Percentiles rank a stretch among this genome's conserved stretches.
These are phyloP conservation scores for Pseudomyrmex cubaensis DNA, from an alignment of 1,140 invertebrate genomes.

Conservation along the genomic window DNA sequence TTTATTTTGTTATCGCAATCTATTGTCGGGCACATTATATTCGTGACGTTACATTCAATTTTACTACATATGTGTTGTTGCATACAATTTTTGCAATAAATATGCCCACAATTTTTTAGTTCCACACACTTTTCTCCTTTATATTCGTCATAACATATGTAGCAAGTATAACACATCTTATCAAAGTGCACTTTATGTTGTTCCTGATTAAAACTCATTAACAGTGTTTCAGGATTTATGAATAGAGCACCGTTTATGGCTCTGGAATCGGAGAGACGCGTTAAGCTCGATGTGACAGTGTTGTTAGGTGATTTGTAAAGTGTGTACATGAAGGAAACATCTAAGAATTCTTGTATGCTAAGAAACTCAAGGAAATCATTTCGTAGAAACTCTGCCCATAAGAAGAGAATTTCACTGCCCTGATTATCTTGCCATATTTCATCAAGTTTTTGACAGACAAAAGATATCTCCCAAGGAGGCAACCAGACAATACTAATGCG, in stretches of 20 bases:
- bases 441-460: conserved; percentile 77
- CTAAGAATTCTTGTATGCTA: conserved; percentile 55
- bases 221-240: conserved; percentile 54
- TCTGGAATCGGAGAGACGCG: conserved; percentile 52
- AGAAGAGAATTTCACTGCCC: conserved; percentile 84
- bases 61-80: conserved; percentile 48
- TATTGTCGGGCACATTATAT: conserved; percentile 62
- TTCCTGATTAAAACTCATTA: conserved; percentile 47
- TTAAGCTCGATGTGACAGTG: conserved; percentile 29
- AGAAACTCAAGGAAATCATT: conserved; percentile 83
- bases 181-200: conserved; percentile 51
- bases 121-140: conserved; percentile 60
- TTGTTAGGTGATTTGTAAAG: conserved; percentile 15
- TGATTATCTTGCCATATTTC: conserved; percentile 85
- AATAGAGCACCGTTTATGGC: conserved; percentile 51
- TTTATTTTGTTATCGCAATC: conserved; percentile 52
- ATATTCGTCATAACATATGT: conserved; percentile 65
- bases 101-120: conserved; percentile 64
- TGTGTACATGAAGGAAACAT: conserved; percentile 65
- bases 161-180: conserved; percentile 56
- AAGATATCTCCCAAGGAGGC: conserved; percentile 67
- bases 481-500: conserved; percentile 62
- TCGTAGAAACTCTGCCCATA: conserved; percentile 86
- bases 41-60: conserved; percentile 50
- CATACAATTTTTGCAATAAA: conserved; percentile 69